These are phyloP conservation scores for Drosophila birchii DNA, from an alignment of 2,888 invertebrate species.

Conservation along the genomic window DNA sequence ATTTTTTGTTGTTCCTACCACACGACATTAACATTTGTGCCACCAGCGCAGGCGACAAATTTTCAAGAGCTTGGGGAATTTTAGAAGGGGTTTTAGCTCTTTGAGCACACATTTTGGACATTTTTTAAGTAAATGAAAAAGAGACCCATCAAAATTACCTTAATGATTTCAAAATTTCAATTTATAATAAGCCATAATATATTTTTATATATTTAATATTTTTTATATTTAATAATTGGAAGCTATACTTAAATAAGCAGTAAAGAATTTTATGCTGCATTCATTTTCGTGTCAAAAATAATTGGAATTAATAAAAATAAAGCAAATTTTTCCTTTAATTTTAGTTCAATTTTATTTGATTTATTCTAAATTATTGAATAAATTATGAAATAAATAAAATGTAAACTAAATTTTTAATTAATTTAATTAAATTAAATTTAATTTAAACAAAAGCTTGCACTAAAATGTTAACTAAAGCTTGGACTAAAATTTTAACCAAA, in stretches of 20 bases:
- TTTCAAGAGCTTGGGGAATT: constrained; percentile 18
- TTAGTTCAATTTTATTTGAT: no score
- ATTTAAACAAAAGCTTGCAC: no score
- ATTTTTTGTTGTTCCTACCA: constrained; percentile 31
- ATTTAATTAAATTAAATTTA: no score
- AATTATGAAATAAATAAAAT: no score
- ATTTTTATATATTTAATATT: not conserved
- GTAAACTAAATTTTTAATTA: no score
- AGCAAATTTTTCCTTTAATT: no score
- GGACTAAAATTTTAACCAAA: no score
- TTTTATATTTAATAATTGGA: not conserved
- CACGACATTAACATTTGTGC: constrained; percentile 70
- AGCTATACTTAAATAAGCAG: not conserved
- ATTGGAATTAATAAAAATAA: no score
- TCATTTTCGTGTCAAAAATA: no score
- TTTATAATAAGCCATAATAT: not conserved
- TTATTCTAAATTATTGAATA: no score
- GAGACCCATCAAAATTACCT: constrained; percentile 39
- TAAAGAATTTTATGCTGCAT: not conserved
- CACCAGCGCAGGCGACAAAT: constrained; percentile 56
- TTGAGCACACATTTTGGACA: constrained; percentile 29
- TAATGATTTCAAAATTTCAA: constrained; percentile 4
- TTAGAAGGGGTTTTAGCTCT: constrained; percentile 4
- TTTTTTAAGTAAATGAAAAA: not conserved
- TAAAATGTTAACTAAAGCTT: no score